Conservation (phyloP, 2,797 vertebrate species). For the Sparus aurata region DNA sequence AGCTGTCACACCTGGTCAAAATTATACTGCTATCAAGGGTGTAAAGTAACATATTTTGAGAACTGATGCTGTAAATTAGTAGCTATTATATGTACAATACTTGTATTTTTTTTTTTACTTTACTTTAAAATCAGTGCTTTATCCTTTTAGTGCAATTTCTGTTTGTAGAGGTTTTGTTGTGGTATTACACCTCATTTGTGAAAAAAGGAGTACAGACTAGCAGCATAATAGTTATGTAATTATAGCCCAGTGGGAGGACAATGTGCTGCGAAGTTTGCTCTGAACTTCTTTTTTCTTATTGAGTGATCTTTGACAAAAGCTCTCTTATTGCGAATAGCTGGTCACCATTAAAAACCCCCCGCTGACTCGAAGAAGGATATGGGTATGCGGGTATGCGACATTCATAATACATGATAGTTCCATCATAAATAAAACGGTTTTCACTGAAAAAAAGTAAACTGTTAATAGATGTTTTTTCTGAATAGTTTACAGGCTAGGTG, state of each 20-base stretch:
- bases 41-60: not conserved
- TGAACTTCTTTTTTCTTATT: not conserved
- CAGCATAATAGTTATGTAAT: not conserved
- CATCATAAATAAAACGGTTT: not conserved
- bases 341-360: constrained; percentile 4
- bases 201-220: not conserved
- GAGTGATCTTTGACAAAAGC: not conserved
- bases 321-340: not conserved
- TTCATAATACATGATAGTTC: not conserved
- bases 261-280: not conserved
- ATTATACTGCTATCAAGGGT: not conserved
- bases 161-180: too few species aligned
- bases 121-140: not conserved
- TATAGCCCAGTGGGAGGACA: not conserved
- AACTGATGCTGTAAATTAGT: not conserved
- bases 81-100: too few species aligned
- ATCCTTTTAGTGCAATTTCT: not conserved
- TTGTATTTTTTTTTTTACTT: too few species aligned
- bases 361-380: not conserved
- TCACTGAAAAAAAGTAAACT: constrained; percentile 14
- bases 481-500: constrained; percentile 11
- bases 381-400: not conserved
- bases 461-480: constrained; percentile 13
- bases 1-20: too few species aligned
- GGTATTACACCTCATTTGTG: not conserved